Percentiles rank a stretch among this genome's conserved stretches.
phyloP scores from a whole-genome alignment of 2,113 vertebrate genomes.

The Myocastor coypus region DNA sequence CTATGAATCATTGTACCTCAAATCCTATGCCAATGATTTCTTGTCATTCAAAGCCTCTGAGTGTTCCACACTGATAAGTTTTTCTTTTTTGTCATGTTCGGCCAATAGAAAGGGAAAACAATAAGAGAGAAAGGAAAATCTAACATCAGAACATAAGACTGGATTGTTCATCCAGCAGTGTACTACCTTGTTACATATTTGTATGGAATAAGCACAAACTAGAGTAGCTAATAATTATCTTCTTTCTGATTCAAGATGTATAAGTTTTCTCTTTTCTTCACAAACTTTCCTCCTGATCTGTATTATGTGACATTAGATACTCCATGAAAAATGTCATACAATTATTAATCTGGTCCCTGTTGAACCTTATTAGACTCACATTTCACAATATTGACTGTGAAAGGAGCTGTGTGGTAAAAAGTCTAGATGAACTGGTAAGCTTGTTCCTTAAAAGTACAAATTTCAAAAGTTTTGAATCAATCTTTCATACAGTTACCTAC shows the following conservation, averaged over 20 bases:
- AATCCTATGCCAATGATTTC: no score
- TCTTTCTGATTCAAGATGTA: not conserved
- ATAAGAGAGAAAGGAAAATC: not conserved
- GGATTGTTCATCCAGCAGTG: not conserved
- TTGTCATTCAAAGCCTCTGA: no score
- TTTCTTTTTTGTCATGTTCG: no score
- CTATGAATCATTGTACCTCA: not conserved
- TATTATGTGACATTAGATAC: not conserved
- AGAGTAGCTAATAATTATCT: not conserved
- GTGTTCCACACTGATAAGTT: no score
- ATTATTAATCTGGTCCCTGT: no score
- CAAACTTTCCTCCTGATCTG: not conserved
- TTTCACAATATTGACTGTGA: not conserved
- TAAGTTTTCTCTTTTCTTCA: not conserved
- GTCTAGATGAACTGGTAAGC: not conserved
- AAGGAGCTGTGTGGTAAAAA: not conserved
- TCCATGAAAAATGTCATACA: not conserved
- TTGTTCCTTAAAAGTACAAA: not conserved
- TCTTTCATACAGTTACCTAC: not conserved
- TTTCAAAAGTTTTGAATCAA: not conserved
- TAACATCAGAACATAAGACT: no score
- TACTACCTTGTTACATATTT: no score
- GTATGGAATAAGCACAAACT: no score
- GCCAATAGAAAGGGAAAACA: fast-evolving
- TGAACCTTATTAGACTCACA: fast-evolving